phyloP scores from a whole-genome alignment of 2,113 vertebrate genomes.

The Lycaon pictus region DNA sequence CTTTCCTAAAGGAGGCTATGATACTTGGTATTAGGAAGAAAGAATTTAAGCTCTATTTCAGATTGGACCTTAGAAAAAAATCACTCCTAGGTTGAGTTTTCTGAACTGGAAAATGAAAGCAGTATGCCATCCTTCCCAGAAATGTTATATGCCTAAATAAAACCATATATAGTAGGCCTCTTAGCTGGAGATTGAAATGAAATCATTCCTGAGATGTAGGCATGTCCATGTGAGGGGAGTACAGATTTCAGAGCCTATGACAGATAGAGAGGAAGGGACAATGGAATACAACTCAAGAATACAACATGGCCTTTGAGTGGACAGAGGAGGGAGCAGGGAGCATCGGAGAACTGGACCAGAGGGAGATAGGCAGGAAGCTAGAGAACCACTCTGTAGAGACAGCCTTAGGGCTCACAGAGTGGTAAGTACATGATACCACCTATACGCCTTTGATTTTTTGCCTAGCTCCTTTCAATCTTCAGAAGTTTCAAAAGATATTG shows the following conservation, averaged over 20 bases:
- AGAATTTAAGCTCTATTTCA: slow-evolving; percentile 2
- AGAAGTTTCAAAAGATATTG: not conserved
- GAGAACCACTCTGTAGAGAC: not conserved
- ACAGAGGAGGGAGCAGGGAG: not conserved
- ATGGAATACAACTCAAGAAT: not conserved
- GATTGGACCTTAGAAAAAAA: not conserved
- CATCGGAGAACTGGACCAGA: not conserved
- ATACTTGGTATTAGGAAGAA: not conserved
- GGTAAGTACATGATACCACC: fast-evolving
- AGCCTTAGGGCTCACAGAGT: not conserved
- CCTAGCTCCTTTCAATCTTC: not conserved
- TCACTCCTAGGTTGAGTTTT: slow-evolving; percentile 35
- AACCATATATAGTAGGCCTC: not conserved
- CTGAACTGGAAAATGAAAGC: slow-evolving; percentile 31
- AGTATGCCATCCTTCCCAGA: not conserved
- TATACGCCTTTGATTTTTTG: not conserved
- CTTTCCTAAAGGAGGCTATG: not conserved
- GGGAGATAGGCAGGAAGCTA: not conserved
- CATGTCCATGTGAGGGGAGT: not conserved
- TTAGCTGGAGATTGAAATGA: not conserved
- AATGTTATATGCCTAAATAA: not conserved
- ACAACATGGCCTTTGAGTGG: not conserved
- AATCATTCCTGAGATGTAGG: not conserved
- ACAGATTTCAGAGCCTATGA: not conserved
- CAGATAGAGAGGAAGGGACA: not conserved